Conservation (phyloP, 2,113 vertebrate species). For the Otolemur garnettii region DNA sequence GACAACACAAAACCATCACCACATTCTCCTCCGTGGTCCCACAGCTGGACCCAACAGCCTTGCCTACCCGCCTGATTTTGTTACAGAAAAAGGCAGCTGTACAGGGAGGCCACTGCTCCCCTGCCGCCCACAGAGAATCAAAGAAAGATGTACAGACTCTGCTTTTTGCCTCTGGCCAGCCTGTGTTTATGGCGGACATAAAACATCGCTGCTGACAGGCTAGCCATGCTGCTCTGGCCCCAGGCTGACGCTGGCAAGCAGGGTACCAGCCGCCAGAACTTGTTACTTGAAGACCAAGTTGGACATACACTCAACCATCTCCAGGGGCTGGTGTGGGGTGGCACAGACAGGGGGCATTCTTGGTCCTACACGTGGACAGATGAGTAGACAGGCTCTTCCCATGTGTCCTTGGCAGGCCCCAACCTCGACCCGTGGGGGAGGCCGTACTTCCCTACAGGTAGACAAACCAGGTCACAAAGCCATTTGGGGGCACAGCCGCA, state of each 20-base stretch:
- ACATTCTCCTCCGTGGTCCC: neutral
- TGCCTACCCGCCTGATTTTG: accelerated
- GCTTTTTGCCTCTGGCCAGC: neutral
- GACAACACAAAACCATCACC: neutral
- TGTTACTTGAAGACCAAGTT: slow-evolving; percentile 11
- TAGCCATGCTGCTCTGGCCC: accelerated
- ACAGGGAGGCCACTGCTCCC: accelerated
- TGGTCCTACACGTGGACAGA: neutral
- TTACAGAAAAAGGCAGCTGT: neutral
- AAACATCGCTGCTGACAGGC: neutral
- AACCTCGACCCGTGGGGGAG: no score
- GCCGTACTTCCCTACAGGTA: neutral
- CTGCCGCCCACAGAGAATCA: accelerated
- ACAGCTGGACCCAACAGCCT: neutral
- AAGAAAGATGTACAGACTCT: neutral
- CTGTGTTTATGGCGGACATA: neutral
- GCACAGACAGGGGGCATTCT: accelerated
- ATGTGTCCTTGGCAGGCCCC: accelerated
- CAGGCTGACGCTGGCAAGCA: neutral
- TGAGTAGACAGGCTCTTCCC: neutral
- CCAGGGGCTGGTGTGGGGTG: accelerated
- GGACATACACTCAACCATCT: accelerated
- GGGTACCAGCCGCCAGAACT: neutral
- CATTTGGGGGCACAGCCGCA: accelerated
- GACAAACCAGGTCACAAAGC: no score